Conservation (phyloP, 2,888 invertebrate genomes). For the Pharmacophagus antenor region DNA sequence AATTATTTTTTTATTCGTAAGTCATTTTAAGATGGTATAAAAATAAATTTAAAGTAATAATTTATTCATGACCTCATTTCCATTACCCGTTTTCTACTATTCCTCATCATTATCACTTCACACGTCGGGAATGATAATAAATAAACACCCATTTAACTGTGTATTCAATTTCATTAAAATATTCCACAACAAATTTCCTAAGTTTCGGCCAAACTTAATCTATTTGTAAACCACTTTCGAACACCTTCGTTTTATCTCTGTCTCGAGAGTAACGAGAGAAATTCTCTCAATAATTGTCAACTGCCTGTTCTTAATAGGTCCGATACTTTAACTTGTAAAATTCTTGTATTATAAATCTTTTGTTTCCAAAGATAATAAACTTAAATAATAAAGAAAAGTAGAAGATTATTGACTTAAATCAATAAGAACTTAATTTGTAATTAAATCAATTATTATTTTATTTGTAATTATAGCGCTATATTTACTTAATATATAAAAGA, state of each 20-base stretch:
- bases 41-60: no score
- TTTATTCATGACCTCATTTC: no score
- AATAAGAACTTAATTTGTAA: no score
- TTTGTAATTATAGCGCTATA: no score
- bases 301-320: conserved; percentile 7
- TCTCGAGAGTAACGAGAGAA: conserved; percentile 14
- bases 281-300: conserved; percentile 24
- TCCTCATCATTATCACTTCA: not conserved
- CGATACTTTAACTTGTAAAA: not conserved
- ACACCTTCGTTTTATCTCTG: conserved; percentile 27
- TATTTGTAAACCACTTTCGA: conserved; percentile 28
- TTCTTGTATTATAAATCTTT: not conserved
- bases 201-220: conserved; percentile 26
- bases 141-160: conserved; percentile 4
- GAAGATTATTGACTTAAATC: no score
- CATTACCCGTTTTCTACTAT: no score
- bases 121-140: not conserved
- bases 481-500: no score
- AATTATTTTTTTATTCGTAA: no score
- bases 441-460: no score
- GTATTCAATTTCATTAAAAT: conserved; percentile 24
- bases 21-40: no score
- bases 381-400: not conserved
- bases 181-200: conserved; percentile 11
- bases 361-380: not conserved